Evolutionary conservation across 2,888 invertebrate species (phyloP).

Genomic region (Trachelus stipa): DNA sequence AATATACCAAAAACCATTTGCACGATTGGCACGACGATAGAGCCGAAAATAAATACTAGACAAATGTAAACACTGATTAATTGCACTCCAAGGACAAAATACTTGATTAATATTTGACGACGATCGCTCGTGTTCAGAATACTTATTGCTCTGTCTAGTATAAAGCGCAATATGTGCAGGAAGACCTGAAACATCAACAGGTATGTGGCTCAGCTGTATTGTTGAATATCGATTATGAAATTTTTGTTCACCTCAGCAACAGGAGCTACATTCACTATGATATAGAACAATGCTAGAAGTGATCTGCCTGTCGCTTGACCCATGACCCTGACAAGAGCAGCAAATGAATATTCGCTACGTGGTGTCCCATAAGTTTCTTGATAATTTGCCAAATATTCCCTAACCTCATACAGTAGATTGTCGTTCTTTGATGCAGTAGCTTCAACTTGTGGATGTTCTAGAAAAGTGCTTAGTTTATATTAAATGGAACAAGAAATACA

Average conservation of each 20-base stretch:
- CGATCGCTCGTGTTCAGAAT: slow-evolving; percentile 47
- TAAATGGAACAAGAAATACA: slow-evolving; percentile 12
- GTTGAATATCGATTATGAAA: background rate
- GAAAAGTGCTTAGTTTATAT: background rate
- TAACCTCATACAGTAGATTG: slow-evolving; percentile 36
- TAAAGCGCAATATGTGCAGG: slow-evolving; percentile 53
- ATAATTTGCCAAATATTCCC: slow-evolving; percentile 53
- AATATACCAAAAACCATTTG: slow-evolving; percentile 49
- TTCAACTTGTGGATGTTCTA: background rate
- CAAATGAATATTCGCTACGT: slow-evolving; percentile 52
- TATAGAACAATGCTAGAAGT: slow-evolving; percentile 50
- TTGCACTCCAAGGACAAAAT: slow-evolving; percentile 48
- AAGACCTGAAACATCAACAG: slow-evolving; percentile 41
- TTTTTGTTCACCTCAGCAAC: slow-evolving; percentile 44
- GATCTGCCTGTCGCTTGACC: slow-evolving; percentile 53
- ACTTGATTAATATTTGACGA: slow-evolving; percentile 48
- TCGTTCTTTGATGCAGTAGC: background rate
- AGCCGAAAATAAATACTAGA: slow-evolving; percentile 54
- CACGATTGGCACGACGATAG: slow-evolving; percentile 55
- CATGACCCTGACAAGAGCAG: slow-evolving; percentile 51
- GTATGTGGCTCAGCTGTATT: background rate
- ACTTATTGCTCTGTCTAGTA: slow-evolving; percentile 53
- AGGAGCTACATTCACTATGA: slow-evolving; percentile 52
- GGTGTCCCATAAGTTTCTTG: slow-evolving; percentile 54
- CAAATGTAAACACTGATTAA: slow-evolving; percentile 52